Evolutionary conservation across 2,888 invertebrate genomes (phyloP).

Genomic region (Escarpia spicata): DNA sequence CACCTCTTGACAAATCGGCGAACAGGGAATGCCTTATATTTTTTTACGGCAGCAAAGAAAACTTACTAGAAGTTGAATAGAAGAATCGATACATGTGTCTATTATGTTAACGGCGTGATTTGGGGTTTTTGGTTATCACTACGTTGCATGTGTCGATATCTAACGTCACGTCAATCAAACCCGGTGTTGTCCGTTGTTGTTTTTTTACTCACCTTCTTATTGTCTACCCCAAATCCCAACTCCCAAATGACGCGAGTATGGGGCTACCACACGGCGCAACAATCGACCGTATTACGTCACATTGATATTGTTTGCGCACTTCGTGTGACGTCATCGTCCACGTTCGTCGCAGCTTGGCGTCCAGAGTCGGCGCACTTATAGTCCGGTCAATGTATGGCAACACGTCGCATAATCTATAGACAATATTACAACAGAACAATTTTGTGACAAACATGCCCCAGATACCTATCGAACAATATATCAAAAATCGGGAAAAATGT

Average conservation of each 20-base stretch:
- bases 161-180: neutral
- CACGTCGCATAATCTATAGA: too few species aligned
- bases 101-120: neutral
- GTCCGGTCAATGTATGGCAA: neutral
- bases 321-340: conserved; percentile 4
- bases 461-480: too few species aligned
- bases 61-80: too few species aligned
- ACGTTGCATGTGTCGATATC: neutral
- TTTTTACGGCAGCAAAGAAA: neutral
- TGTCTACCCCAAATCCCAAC: conserved; percentile 16
- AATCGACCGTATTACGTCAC: conserved; percentile 12
- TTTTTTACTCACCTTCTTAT: neutral
- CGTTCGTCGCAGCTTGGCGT: neutral
- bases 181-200: neutral
- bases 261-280: neutral
- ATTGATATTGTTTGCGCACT: conserved; percentile 12
- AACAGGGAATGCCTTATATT: neutral
- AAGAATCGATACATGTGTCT: neutral
- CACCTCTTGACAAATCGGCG: neutral
- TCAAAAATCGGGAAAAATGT: too few species aligned
- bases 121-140: neutral
- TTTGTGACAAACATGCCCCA: too few species aligned
- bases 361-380: neutral
- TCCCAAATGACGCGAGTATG: conserved; percentile 16
- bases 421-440: too few species aligned